Percentiles rank a stretch among this genome's conserved stretches.
Evolutionary conservation across 2,797 vertebrate species (phyloP).

Genomic region (Fringilla coelebs): DNA sequence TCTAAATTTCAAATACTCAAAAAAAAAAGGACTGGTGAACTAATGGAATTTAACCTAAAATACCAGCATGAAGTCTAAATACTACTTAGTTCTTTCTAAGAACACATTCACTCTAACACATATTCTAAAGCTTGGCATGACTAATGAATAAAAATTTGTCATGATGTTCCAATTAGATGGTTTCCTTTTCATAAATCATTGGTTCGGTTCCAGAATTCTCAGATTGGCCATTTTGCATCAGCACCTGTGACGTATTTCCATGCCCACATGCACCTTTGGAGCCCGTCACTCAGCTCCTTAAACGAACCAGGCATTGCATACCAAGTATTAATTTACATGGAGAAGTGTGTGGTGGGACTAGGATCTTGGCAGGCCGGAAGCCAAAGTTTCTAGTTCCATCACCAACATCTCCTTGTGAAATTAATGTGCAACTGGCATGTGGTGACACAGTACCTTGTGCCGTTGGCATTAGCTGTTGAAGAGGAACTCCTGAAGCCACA

Average conservation of each 20-base stretch:
- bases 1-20: background rate
- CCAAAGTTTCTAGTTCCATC: conserved; percentile 59
- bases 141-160: background rate
- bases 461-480: conserved; percentile 99
- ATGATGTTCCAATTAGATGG: background rate
- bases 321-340: conserved; percentile 71
- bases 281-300: conserved; percentile 57
- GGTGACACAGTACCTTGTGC: conserved; percentile 91
- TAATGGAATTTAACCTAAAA: conserved; percentile 27
- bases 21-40: background rate
- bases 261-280: conserved; percentile 68
- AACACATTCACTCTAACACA: background rate
- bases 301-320: conserved; percentile 67
- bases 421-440: conserved; percentile 70
- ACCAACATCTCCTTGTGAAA: conserved; percentile 63
- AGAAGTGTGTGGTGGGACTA: conserved; percentile 51
- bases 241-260: conserved; percentile 61
- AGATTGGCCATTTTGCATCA: conserved; percentile 24
- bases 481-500: conserved; percentile 97
- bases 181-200: background rate
- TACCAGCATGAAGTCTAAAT: background rate
- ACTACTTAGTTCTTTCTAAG: background rate
- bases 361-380: background rate
- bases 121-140: background rate
- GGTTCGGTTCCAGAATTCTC: conserved; percentile 28